phyloP scores from a whole-genome alignment of 2,888 invertebrate genomes.

The Vannuccia rotundouncinata region DNA sequence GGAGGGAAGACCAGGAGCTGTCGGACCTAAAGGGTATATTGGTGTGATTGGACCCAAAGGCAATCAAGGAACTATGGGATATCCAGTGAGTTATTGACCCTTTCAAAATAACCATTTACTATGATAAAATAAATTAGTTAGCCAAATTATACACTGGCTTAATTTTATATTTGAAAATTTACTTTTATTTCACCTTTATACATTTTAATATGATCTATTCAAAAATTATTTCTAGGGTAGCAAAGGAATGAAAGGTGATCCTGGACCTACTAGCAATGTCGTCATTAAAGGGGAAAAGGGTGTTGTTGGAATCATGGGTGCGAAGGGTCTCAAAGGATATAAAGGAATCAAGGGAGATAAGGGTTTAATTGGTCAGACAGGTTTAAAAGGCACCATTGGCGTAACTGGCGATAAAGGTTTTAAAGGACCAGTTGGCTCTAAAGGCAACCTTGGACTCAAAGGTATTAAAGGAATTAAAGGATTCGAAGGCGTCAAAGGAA shows the following conservation, averaged over 20 bases:
- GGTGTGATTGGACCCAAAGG: constrained; percentile 31
- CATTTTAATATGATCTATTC: background rate
- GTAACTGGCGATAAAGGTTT: constrained; percentile 6
- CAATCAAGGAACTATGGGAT: constrained; percentile 9
- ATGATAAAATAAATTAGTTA: background rate
- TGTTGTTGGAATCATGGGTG: background rate
- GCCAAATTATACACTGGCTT: background rate
- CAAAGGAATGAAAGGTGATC: constrained; percentile 1
- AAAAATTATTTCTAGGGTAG: background rate
- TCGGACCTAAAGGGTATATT: background rate
- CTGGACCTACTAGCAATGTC: background rate
- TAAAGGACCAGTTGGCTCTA: constrained; percentile 13
- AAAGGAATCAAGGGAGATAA: constrained; percentile 30
- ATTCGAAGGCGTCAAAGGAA: constrained; percentile 19
- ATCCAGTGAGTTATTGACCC: background rate
- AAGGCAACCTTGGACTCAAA: background rate
- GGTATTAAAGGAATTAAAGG: constrained; percentile 22
- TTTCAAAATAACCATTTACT: background rate
- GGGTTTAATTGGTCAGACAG: constrained; percentile 22
- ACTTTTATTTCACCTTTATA: too few species aligned
- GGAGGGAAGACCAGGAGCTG: constrained; percentile 19
- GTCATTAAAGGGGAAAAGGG: constrained; percentile 25
- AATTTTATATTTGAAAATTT: background rate
- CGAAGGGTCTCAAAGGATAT: constrained; percentile 3
- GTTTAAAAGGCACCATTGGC: background rate